Evolutionary conservation across 2,888 invertebrate species (phyloP).

Genomic region (Amblyteles armatorius): DNA sequence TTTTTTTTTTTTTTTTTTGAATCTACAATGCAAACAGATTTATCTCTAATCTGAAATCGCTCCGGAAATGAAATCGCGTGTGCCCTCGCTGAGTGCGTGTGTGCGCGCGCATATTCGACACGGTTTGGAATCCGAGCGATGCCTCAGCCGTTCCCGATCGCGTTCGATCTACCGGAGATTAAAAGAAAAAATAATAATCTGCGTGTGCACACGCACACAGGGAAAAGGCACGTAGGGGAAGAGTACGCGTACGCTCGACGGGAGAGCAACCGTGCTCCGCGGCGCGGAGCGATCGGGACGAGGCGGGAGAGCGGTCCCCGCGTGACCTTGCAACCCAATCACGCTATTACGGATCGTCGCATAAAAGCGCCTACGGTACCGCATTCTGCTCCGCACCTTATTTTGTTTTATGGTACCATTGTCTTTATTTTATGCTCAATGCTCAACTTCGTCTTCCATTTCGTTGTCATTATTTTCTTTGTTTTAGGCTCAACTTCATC

Average conservation of each 20-base stretch:
- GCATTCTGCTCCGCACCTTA: slow-evolving; percentile 42
- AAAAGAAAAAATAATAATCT: background rate
- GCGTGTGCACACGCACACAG: background rate
- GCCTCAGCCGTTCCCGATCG: slow-evolving; percentile 38
- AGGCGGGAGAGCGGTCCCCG: slow-evolving; percentile 51
- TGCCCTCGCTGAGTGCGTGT: slow-evolving; percentile 39
- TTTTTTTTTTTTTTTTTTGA: slow-evolving; percentile 10
- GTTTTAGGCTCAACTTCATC: no score
- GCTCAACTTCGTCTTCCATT: no score
- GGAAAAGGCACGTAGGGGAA: background rate
- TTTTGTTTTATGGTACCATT: no score
- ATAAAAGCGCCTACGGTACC: slow-evolving; percentile 59
- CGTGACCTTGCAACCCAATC: slow-evolving; percentile 68
- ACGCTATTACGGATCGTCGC: slow-evolving; percentile 66
- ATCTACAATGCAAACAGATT: slow-evolving; percentile 47
- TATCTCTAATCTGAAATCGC: slow-evolving; percentile 61
- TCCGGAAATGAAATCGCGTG: slow-evolving; percentile 63
- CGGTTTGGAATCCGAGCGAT: slow-evolving; percentile 42
- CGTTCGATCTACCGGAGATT: slow-evolving; percentile 56
- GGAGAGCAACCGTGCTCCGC: slow-evolving; percentile 51
- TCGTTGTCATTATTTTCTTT: no score
- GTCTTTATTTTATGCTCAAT: no score
- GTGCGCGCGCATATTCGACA: slow-evolving; percentile 38
- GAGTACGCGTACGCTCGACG: background rate
- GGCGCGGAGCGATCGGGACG: slow-evolving; percentile 56